These are phyloP conservation scores for Drosophila tsacasi DNA, from an alignment of 1,140 invertebrate species.

Conservation along the genomic window DNA sequence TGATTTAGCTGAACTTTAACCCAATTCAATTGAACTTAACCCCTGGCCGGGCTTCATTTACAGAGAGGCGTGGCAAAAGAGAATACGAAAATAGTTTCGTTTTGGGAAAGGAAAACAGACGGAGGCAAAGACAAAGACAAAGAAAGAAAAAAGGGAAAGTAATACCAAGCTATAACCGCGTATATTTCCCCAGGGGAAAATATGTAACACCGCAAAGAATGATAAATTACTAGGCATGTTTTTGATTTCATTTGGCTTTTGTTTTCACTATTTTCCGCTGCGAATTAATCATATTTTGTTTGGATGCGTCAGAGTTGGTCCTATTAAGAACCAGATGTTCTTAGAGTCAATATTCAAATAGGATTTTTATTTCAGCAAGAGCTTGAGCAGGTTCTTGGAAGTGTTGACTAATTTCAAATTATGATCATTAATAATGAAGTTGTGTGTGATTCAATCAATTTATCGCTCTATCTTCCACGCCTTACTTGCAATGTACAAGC, in stretches of 20 bases:
- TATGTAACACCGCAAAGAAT: constrained; percentile 2
- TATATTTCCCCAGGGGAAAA: constrained; percentile 16
- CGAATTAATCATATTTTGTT: constrained; percentile 24
- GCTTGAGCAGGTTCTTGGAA: not conserved
- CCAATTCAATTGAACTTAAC: constrained; percentile 38
- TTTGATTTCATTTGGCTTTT: constrained; percentile 13
- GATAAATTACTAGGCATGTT: constrained; percentile 25
- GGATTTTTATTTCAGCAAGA: not conserved
- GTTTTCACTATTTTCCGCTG: not conserved
- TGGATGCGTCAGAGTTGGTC: constrained; percentile 17
- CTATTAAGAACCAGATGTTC: constrained; percentile 7
- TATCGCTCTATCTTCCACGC: not conserved
- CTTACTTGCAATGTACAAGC: not conserved
- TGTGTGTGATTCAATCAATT: not conserved
- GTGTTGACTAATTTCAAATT: constrained; percentile 1
- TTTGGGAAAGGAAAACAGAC: constrained; percentile 1
- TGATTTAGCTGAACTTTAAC: constrained; percentile 18
- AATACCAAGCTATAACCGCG: constrained; percentile 3
- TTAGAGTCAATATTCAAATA: constrained; percentile 3
- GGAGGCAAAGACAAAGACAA: not conserved
- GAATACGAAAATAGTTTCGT: constrained; percentile 20
- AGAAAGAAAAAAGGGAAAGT: constrained; percentile 33
- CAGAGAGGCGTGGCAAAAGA: not conserved
- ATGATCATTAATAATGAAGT: not conserved
- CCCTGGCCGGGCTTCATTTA: not conserved